Evolutionary conservation across 2,113 vertebrate genomes (phyloP).

Genomic region (Dicentrarchus labrax): DNA sequence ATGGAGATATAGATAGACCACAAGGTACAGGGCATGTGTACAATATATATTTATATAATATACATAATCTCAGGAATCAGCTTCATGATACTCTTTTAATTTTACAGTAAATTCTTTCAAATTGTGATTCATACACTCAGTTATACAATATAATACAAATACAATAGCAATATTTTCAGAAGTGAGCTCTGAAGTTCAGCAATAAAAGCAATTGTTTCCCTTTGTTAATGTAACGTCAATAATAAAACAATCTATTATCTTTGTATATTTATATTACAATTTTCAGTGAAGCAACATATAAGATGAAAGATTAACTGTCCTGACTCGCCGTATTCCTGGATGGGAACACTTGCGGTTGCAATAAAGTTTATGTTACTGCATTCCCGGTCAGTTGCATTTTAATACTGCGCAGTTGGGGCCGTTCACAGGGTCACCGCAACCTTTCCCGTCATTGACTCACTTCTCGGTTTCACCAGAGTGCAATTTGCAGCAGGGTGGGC

Average conservation of each 20-base stretch:
- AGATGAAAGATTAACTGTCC: constrained; percentile 50
- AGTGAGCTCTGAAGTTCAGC: neutral
- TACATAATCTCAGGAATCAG: no score
- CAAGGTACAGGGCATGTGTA: constrained; percentile 68
- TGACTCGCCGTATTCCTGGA: constrained; percentile 35
- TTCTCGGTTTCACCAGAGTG: constrained; percentile 55
- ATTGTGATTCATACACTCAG: neutral
- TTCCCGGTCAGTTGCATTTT: constrained; percentile 53
- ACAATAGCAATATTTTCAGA: no score
- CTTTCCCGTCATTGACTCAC: constrained; percentile 63
- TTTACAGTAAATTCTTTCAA: neutral
- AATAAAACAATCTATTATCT: constrained; percentile 24
- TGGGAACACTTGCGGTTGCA: constrained; percentile 42
- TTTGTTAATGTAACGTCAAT: neutral
- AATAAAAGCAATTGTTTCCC: neutral
- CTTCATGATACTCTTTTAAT: neutral
- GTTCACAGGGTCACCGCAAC: constrained; percentile 48
- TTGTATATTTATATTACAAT: constrained; percentile 8
- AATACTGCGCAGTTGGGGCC: constrained; percentile 21
- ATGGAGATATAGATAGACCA: constrained; percentile 73
- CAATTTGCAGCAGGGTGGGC: constrained; percentile 68
- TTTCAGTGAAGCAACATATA: neutral
- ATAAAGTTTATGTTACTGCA: constrained; percentile 62
- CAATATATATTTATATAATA: constrained; percentile 22
- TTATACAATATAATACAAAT: no score